Percentiles rank a stretch among this genome's conserved stretches.
These are phyloP conservation scores for Poeciliopsis prolifica DNA, from an alignment of 2,113 vertebrate species.

Conservation along the genomic window DNA sequence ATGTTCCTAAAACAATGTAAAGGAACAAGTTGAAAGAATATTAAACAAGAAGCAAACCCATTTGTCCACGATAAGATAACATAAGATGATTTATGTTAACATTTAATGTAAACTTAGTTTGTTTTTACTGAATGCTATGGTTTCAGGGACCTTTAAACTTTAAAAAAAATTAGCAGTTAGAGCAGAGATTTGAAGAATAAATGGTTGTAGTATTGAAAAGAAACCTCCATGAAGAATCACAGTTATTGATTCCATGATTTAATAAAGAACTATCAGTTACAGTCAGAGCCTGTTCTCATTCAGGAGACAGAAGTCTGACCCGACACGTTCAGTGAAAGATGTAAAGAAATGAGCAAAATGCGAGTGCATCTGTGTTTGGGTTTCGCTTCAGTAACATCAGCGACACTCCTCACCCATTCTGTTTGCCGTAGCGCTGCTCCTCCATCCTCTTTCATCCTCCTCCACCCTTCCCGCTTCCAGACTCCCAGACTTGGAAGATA, in stretches of 20 bases:
- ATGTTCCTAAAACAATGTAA: too few relatives aligned
- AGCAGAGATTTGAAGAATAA: constrained; percentile 29
- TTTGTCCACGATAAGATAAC: too few relatives aligned
- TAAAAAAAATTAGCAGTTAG: not conserved
- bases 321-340: not conserved
- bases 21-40: too few relatives aligned
- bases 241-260: constrained; percentile 85
- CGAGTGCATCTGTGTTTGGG: constrained; percentile 33
- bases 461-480: not conserved
- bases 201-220: constrained; percentile 56
- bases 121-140: too few relatives aligned
- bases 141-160: not conserved
- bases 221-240: constrained; percentile 65
- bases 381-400: not conserved
- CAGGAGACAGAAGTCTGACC: not conserved
- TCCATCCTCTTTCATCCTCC: not conserved
- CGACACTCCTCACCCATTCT: constrained; percentile 8
- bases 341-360: constrained; percentile 7
- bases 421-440: constrained; percentile 26
- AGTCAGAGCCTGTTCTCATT: not conserved
- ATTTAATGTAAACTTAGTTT: too few relatives aligned
- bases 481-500: constrained; percentile 37
- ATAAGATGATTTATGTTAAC: too few relatives aligned
- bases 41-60: too few relatives aligned
- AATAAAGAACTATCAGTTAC: constrained; percentile 80